Evolutionary conservation across 2,113 vertebrate genomes (phyloP).

Genomic region (Dipodomys stephensi): DNA sequence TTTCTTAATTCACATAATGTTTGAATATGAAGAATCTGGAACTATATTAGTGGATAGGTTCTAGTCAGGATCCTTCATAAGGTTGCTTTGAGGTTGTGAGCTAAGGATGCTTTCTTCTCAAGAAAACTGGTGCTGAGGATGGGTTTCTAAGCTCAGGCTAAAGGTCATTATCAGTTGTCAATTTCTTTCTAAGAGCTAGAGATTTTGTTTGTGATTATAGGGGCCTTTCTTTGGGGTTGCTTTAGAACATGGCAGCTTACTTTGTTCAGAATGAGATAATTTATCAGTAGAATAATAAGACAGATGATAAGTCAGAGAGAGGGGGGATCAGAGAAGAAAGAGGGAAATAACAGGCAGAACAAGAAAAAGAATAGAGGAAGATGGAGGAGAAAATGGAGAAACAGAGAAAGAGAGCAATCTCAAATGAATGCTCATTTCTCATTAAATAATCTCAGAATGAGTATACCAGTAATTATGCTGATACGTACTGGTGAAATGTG

Average conservation of each 20-base stretch:
- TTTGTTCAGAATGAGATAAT: neutral
- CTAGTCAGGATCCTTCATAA: accelerated
- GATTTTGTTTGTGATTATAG: neutral
- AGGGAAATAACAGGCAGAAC: too few species aligned
- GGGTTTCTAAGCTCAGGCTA: neutral
- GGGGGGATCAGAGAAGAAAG: neutral
- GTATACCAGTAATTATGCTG: neutral
- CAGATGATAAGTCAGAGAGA: neutral
- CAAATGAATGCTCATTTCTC: neutral
- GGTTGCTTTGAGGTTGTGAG: neutral
- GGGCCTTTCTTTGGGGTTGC: neutral
- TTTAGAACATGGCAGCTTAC: neutral
- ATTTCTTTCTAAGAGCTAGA: neutral
- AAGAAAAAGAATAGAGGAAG: neutral
- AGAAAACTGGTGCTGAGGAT: neutral
- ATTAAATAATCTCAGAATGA: neutral
- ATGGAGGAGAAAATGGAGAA: too few species aligned
- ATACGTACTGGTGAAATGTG: too few species aligned
- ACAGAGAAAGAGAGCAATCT: neutral
- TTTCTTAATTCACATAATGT: neutral
- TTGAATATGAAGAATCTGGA: neutral
- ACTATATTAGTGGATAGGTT: neutral
- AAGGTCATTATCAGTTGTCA: neutral
- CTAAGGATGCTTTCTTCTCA: neutral
- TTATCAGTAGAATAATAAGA: neutral